Conservation (phyloP, 2,888 invertebrate genomes). For the Eugnorisma glareosa region DNA sequence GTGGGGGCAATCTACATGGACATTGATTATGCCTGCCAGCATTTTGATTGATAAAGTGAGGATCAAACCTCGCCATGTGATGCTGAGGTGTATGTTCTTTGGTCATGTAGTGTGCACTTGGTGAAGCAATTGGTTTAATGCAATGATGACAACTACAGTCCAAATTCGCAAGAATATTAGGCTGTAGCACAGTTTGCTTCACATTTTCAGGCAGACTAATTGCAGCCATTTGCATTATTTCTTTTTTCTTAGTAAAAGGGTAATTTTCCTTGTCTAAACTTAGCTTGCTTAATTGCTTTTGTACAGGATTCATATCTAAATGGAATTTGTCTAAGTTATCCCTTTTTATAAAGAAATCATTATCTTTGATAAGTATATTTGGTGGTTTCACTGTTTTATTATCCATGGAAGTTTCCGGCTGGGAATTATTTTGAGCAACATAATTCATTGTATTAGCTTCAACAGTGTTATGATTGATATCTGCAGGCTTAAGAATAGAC, state of each 20-base stretch:
- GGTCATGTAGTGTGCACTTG: slow-evolving; percentile 4
- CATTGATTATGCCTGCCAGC: slow-evolving; percentile 45
- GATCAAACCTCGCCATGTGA: slow-evolving; percentile 4
- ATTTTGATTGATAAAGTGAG: slow-evolving; percentile 42
- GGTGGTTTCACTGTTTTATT: slow-evolving; percentile 70
- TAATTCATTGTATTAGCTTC: slow-evolving; percentile 27
- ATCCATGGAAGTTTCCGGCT: slow-evolving; percentile 71
- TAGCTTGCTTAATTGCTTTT: slow-evolving; percentile 73
- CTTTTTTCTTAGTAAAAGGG: slow-evolving; percentile 73
- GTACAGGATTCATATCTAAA: slow-evolving; percentile 68
- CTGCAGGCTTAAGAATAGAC: slow-evolving; percentile 60
- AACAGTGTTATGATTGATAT: slow-evolving; percentile 37
- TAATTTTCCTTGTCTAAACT: slow-evolving; percentile 81
- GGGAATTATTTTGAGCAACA: slow-evolving; percentile 40
- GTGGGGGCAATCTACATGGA: slow-evolving; percentile 60
- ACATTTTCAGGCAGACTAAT: slow-evolving; percentile 39
- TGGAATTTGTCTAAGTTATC: slow-evolving; percentile 75
- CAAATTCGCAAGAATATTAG: slow-evolving; percentile 39
- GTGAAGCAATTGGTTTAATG: slow-evolving; percentile 60
- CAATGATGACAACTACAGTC: slow-evolving; percentile 82
- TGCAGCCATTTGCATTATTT: slow-evolving; percentile 70
- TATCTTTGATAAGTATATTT: slow-evolving; percentile 75
- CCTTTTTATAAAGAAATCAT: slow-evolving; percentile 83
- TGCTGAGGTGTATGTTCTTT: slow-evolving; percentile 8
- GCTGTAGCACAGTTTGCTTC: slow-evolving; percentile 12